A percentile compares a stretch with the other conserved stretches of the same genome.
These are phyloP conservation scores for Zeus faber DNA, from an alignment of 2,113 vertebrate genomes.

Conservation along the genomic window DNA sequence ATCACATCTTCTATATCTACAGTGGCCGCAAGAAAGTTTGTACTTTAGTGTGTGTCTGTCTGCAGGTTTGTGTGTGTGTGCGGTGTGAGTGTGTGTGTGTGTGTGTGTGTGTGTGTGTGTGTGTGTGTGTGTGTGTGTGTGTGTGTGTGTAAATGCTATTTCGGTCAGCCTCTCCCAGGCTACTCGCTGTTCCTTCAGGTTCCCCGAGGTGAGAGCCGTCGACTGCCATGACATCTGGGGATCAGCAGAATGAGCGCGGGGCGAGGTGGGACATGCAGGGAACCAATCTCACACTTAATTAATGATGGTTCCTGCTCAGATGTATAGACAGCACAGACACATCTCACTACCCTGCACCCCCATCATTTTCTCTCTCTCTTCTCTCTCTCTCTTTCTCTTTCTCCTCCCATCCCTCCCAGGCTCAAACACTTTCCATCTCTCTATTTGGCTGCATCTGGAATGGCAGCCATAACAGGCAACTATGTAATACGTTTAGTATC, in stretches of 20 bases:
- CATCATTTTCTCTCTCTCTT: not conserved
- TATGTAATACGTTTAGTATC: too few species aligned
- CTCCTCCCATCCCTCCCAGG: not conserved
- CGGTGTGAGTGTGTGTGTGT: not conserved
- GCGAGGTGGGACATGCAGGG: too few species aligned
- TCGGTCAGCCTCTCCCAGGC: too few species aligned
- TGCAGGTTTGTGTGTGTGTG: not conserved
- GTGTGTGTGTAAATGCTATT: too few species aligned
- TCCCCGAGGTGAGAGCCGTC: not conserved
- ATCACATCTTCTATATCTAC: too few species aligned
- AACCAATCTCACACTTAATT: not conserved
- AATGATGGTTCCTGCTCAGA: not conserved
- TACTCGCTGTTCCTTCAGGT: not conserved
- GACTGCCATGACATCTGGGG: not conserved
- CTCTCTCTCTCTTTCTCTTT: slow-evolving; percentile 5
- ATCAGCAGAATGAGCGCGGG: not conserved
- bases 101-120: slow-evolving; percentile 2
- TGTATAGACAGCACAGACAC: not conserved
- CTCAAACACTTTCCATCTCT: not conserved
- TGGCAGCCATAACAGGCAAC: too few species aligned
- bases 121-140: not conserved
- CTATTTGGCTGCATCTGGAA: too few species aligned
- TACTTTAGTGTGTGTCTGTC: not conserved
- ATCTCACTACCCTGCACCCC: slow-evolving; percentile 26
- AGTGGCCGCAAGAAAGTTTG: not conserved